These are phyloP conservation scores for Eucidaris tribuloides DNA, from an alignment of 35 echinoderm and acorn worm genomes.

Conservation along the genomic window DNA sequence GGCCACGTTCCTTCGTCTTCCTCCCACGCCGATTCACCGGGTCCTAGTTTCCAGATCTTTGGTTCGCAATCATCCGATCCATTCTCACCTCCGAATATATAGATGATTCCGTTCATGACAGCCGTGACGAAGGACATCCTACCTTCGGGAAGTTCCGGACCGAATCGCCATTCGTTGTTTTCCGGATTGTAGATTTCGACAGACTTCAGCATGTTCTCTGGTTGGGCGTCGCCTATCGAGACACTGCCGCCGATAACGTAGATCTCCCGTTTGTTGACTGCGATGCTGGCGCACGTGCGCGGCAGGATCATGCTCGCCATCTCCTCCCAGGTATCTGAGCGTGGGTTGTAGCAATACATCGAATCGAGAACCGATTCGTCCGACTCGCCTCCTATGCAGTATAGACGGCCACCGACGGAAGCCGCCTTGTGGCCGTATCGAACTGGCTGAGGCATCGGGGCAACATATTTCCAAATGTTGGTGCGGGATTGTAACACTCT, in stretches of 20 bases:
- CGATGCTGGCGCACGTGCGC: conserved; percentile 77
- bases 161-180: conserved; percentile 95
- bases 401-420: conserved; percentile 79
- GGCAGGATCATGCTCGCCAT: conserved; percentile 91
- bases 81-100: conserved; percentile 80
- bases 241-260: conserved; percentile 98
- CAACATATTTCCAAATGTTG: conserved; percentile 69
- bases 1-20: conserved; percentile 87
- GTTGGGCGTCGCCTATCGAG: conserved; percentile 73
- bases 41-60: conserved; percentile 64
- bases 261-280: conserved; percentile 86
- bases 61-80: conserved; percentile 46
- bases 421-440: conserved; percentile 61
- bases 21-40: conserved; percentile 45
- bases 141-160: conserved; percentile 93
- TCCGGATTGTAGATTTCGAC: conserved; percentile 98
- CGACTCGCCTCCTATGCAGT: conserved; percentile 85
- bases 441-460: conserved; percentile 72
- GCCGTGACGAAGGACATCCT: conserved; percentile 66
- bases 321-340: conserved; percentile 64
- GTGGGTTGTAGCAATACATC: conserved; percentile 85
- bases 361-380: conserved; percentile 70
- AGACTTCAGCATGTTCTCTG: conserved; percentile 98
- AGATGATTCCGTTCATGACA: conserved; percentile 61
- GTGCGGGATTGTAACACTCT: conserved; percentile 87